Evolutionary conservation across 1,140 invertebrate genomes (phyloP).

Genomic region (Hylaeus volcanicus): DNA sequence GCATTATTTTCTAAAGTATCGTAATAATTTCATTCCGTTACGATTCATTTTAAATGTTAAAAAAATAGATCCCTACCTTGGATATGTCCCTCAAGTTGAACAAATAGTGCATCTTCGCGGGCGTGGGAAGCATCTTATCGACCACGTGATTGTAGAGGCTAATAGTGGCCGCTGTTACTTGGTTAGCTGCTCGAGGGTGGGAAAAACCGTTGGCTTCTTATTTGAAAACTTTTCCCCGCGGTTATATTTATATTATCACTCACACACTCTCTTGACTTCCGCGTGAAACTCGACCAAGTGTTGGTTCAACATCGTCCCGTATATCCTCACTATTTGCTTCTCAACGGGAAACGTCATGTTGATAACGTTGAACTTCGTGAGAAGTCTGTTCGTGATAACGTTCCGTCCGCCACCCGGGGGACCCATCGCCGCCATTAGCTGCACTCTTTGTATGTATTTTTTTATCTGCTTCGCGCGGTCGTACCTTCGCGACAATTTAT

Average conservation of each 20-base stretch:
- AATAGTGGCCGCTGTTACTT: constrained; percentile 86
- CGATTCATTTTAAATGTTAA: too few species aligned
- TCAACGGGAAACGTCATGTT: constrained; percentile 91
- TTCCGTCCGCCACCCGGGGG: constrained; percentile 91
- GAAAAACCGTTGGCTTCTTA: background rate
- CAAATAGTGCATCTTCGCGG: constrained; percentile 93
- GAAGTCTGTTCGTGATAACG: constrained; percentile 86
- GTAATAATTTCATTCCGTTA: too few species aligned
- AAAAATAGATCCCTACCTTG: constrained; percentile 78
- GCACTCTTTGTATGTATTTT: constrained; percentile 88
- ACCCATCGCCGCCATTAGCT: constrained; percentile 89
- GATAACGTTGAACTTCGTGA: constrained; percentile 90
- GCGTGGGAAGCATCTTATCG: constrained; percentile 89
- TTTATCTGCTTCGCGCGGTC: constrained; percentile 87
- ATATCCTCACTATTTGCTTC: constrained; percentile 89
- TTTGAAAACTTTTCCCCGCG: background rate
- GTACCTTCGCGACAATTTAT: constrained; percentile 78
- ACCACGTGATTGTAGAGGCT: constrained; percentile 87
- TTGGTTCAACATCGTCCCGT: constrained; percentile 90
- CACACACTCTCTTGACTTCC: constrained; percentile 87
- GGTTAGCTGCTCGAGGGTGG: constrained; percentile 71
- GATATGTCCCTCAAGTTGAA: constrained; percentile 94
- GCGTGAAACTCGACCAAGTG: constrained; percentile 89
- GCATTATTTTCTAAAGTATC: too few species aligned
- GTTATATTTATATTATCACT: constrained; percentile 47